Evolutionary conservation across 2,797 vertebrate genomes (phyloP).

Genomic region (Typhlichthys eigenmanni): DNA sequence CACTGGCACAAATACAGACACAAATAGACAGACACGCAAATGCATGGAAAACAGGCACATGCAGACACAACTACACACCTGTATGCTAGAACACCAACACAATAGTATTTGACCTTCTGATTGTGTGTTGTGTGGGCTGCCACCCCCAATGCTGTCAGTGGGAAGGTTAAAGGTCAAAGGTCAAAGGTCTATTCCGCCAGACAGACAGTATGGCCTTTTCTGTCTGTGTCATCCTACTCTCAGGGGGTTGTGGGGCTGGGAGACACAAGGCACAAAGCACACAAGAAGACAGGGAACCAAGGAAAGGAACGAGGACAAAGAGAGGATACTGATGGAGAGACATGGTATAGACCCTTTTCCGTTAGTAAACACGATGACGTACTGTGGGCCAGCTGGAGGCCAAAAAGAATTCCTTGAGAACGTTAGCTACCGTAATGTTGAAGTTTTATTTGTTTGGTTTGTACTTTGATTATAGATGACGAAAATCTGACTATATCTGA

Average conservation of each 20-base stretch:
- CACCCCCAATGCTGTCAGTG: constrained; percentile 25
- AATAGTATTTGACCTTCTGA: constrained; percentile 13
- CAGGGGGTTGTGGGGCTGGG: constrained; percentile 11
- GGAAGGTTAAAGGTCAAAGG: constrained; percentile 45
- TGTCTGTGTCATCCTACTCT: constrained; percentile 23
- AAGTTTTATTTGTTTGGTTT: too few relatives aligned
- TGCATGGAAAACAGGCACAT: background rate
- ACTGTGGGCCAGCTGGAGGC: too few relatives aligned
- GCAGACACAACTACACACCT: constrained; percentile 8
- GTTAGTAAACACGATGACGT: too few relatives aligned
- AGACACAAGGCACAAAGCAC: constrained; percentile 17
- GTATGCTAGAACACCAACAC: constrained; percentile 6
- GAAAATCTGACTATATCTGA: too few relatives aligned
- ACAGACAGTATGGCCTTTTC: constrained; percentile 61
- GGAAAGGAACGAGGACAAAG: background rate
- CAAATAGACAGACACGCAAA: constrained; percentile 4
- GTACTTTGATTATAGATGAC: too few relatives aligned
- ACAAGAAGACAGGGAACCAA: constrained; percentile 10
- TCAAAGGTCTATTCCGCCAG: constrained; percentile 52
- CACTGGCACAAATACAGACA: too few relatives aligned
- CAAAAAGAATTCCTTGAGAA: too few relatives aligned
- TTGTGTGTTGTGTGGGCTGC: constrained; percentile 17
- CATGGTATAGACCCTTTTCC: background rate
- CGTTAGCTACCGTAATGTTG: too few relatives aligned
- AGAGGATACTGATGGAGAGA: constrained; percentile 1